Evolutionary conservation across 2,113 vertebrate species (phyloP).

Genomic region (Zapornia atra): DNA sequence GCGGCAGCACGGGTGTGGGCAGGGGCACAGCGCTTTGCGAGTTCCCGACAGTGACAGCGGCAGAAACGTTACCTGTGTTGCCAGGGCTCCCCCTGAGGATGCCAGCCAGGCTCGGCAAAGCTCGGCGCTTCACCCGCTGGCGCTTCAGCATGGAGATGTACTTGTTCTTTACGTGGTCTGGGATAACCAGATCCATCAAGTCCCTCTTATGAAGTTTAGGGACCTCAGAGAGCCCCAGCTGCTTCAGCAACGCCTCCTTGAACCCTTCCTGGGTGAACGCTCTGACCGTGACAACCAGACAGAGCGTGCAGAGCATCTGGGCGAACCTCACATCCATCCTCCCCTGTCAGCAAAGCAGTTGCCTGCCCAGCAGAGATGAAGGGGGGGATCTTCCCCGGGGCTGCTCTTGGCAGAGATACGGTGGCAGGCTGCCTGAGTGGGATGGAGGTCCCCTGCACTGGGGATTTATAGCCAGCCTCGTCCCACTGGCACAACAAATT

Average conservation of each 20-base stretch:
- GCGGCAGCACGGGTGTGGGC: rapidly evolving
- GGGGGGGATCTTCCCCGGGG: not conserved
- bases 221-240: conserved; percentile 82
- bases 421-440: conserved; percentile 12
- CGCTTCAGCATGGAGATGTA: conserved; percentile 86
- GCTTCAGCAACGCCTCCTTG: conserved; percentile 82
- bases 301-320: conserved; percentile 65
- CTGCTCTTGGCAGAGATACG: not conserved
- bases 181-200: conserved; percentile 83
- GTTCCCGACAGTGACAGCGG: not conserved
- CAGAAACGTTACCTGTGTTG: conserved; percentile 78
- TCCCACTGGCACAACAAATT: conserved; percentile 81
- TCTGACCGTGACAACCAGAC: not conserved
- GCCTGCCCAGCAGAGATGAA: not conserved
- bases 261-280: conserved; percentile 81
- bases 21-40: not conserved
- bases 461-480: conserved; percentile 70
- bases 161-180: conserved; percentile 83
- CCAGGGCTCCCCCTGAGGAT: conserved; percentile 87
- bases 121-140: conserved; percentile 84
- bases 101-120: conserved; percentile 86
- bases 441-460: not conserved
- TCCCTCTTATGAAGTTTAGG: conserved; percentile 84
- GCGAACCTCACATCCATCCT: conserved; percentile 19
- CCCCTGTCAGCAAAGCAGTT: rapidly evolving